phyloP scores from a whole-genome alignment of 2,888 invertebrate genomes.

The Sarcophaga caerulescens region DNA sequence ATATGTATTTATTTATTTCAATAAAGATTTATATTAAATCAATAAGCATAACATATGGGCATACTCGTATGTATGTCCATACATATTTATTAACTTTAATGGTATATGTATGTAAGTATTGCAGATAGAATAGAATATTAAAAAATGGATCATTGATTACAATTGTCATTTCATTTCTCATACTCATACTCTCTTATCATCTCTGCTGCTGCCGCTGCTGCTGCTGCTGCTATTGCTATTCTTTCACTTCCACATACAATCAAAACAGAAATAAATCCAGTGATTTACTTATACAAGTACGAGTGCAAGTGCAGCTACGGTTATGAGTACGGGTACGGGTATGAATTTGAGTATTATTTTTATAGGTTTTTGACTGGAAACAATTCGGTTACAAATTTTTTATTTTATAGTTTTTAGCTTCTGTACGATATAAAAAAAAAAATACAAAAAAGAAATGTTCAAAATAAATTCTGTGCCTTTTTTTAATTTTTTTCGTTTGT shows the following conservation, averaged over 20 bases:
- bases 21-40: background rate
- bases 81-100: constrained; percentile 38
- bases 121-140: constrained; percentile 37
- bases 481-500: constrained; percentile 13
- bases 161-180: constrained; percentile 47
- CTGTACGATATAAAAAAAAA: background rate
- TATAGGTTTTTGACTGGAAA: constrained; percentile 49
- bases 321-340: background rate
- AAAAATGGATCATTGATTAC: constrained; percentile 64
- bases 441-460: background rate
- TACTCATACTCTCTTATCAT: background rate
- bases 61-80: background rate
- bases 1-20: background rate
- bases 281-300: too few relatives aligned
- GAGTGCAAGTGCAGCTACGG: background rate
- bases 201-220: too few relatives aligned
- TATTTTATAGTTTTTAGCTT: constrained; percentile 26
- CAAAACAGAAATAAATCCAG: too few relatives aligned
- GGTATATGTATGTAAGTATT: too few relatives aligned
- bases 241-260: background rate
- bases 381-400: constrained; percentile 50
- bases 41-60: background rate
- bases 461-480: constrained; percentile 19
- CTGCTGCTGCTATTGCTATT: background rate
- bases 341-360: constrained; percentile 40